phyloP scores from a whole-genome alignment of 2,888 invertebrate species.

The Campoplex capitator region DNA sequence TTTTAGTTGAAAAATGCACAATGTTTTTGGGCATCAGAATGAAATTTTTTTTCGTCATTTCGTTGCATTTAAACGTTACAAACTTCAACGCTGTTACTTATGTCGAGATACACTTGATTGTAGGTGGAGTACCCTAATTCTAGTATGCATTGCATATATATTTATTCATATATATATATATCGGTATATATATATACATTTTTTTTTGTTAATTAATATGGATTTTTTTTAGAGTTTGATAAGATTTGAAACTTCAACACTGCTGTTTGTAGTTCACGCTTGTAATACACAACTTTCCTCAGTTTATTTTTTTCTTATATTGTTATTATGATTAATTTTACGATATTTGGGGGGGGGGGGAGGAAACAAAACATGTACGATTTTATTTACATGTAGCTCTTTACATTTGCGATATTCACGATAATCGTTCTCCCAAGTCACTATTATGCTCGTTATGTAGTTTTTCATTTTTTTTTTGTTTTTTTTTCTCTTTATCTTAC shows the following conservation, averaged over 20 bases:
- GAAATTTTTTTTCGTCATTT: not conserved
- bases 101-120: conserved; percentile 83
- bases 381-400: conserved; percentile 68
- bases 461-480: conserved; percentile 15
- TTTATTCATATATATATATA: conserved; percentile 17
- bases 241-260: conserved; percentile 82
- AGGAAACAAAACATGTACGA: conserved; percentile 63
- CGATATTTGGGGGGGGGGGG: conserved; percentile 56
- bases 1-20: not conserved
- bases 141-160: conserved; percentile 62
- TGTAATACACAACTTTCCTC: conserved; percentile 73
- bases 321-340: conserved; percentile 50
- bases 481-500: conserved; percentile 36
- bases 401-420: conserved; percentile 68
- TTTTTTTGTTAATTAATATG: conserved; percentile 77
- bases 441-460: conserved; percentile 46
- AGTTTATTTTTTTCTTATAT: conserved; percentile 16
- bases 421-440: conserved; percentile 38
- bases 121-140: conserved; percentile 76
- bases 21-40: not conserved
- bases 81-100: conserved; percentile 63
- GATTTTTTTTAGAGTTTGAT: conserved; percentile 81
- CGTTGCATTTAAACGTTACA: not conserved
- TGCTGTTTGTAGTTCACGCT: conserved; percentile 80
- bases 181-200: conserved; percentile 16